Evolutionary conservation across 2,113 vertebrate species (phyloP).

Genomic region (Limnothrissa miodon): DNA sequence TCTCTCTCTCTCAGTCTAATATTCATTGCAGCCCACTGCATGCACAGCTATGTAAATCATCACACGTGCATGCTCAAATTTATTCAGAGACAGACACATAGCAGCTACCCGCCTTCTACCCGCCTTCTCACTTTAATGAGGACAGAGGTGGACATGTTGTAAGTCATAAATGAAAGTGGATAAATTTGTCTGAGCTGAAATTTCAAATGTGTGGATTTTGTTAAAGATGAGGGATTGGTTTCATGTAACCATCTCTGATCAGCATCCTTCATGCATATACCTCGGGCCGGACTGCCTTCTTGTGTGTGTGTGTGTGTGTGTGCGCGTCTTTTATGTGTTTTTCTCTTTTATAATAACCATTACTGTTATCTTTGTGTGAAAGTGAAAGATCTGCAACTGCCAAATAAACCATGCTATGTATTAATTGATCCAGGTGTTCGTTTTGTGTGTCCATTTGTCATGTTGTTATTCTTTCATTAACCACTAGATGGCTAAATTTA

Average conservation of each 20-base stretch:
- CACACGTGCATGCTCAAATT: not conserved
- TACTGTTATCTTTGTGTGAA: slow-evolving; percentile 9
- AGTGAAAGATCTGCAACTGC: not conserved
- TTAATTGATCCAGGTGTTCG: not conserved
- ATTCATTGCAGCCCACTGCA: not conserved
- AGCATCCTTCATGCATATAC: slow-evolving; percentile 1
- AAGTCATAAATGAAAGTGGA: not conserved
- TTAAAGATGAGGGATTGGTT: not conserved
- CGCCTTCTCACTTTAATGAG: not conserved
- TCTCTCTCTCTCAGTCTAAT: no score
- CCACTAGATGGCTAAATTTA: not conserved
- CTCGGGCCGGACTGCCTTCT: slow-evolving; percentile 1
- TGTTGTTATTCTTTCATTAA: not conserved
- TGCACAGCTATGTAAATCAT: not conserved
- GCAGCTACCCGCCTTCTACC: not conserved
- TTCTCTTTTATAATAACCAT: not conserved
- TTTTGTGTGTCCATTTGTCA: not conserved
- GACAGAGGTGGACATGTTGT: not conserved
- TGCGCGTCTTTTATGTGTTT: not conserved
- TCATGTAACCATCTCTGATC: slow-evolving; percentile 23
- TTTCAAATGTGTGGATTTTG: not conserved
- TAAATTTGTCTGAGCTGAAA: not conserved
- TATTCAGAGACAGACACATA: not conserved
- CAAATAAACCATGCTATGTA: slow-evolving; percentile 6
- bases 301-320: not conserved